Evolutionary conservation across 2,888 invertebrate species (phyloP).

Genomic region (Diachrysia chrysitis): DNA sequence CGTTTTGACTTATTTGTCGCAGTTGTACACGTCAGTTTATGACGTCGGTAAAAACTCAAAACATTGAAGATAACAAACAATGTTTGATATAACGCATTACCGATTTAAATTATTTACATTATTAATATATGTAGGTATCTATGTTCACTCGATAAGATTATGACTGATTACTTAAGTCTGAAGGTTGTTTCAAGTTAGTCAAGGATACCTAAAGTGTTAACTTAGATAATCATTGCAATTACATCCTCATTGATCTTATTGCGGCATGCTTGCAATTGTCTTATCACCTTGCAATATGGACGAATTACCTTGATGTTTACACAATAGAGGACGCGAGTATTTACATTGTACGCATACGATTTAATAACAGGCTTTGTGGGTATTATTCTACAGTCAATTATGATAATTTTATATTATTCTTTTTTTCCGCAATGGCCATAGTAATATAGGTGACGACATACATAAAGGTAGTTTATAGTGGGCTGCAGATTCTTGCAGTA

Average conservation of each 20-base stretch:
- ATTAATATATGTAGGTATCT: neutral
- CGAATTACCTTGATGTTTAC: neutral
- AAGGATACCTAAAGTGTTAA: too few relatives aligned
- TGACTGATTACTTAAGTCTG: neutral
- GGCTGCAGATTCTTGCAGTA: too few relatives aligned
- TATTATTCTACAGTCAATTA: too few relatives aligned
- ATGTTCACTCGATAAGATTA: neutral
- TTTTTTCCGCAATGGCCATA: too few relatives aligned
- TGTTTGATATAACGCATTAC: neutral
- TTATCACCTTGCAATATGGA: slow-evolving; percentile 4
- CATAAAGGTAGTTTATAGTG: too few relatives aligned
- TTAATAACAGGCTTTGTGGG: too few relatives aligned
- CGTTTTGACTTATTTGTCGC: neutral
- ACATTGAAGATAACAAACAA: neutral
- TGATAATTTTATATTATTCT: too few relatives aligned
- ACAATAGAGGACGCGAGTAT: neutral
- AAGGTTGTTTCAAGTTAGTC: neutral
- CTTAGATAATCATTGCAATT: too few relatives aligned
- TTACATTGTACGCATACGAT: neutral
- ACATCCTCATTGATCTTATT: neutral
- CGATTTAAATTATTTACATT: slow-evolving; percentile 2
- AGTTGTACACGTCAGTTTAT: neutral
- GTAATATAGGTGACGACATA: too few relatives aligned
- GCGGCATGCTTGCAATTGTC: neutral
- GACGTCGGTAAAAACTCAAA: neutral